Conservation (phyloP, 2,888 invertebrate species). For the Sesia apiformis region DNA sequence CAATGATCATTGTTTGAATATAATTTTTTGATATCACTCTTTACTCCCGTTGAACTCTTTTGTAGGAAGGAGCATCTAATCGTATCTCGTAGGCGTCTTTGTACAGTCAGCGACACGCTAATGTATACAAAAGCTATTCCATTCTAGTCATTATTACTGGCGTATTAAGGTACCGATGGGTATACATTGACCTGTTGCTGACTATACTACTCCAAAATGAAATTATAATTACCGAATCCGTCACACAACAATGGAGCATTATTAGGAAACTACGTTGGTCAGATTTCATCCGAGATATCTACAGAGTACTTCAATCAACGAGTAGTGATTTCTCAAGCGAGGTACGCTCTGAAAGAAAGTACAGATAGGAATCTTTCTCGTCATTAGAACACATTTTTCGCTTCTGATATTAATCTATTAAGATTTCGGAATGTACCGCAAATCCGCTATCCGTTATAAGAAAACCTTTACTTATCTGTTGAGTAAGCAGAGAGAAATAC, state of each 20-base stretch:
- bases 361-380: conserved; percentile 27
- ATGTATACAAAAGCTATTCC: too few relatives aligned
- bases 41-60: conserved; percentile 44
- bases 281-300: conserved; percentile 31
- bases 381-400: conserved; percentile 26
- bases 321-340: conserved; percentile 6
- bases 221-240: conserved; percentile 39
- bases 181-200: not conserved
- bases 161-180: too few relatives aligned
- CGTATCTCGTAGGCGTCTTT: not conserved
- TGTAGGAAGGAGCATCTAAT: conserved; percentile 14
- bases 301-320: conserved; percentile 26
- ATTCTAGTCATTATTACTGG: too few relatives aligned
- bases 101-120: too few relatives aligned
- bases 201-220: not conserved
- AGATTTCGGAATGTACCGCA: not conserved
- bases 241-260: conserved; percentile 40
- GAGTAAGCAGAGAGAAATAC: too few relatives aligned
- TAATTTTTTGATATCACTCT: too few relatives aligned
- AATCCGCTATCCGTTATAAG: not conserved
- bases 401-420: conserved; percentile 19
- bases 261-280: conserved; percentile 27
- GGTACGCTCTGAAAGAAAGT: conserved; percentile 23
- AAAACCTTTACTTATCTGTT: too few relatives aligned
- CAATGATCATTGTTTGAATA: too few relatives aligned